Base-by-base conservation (phyloP, 2,113 vertebrate species). In the Turnix velox region DNA sequence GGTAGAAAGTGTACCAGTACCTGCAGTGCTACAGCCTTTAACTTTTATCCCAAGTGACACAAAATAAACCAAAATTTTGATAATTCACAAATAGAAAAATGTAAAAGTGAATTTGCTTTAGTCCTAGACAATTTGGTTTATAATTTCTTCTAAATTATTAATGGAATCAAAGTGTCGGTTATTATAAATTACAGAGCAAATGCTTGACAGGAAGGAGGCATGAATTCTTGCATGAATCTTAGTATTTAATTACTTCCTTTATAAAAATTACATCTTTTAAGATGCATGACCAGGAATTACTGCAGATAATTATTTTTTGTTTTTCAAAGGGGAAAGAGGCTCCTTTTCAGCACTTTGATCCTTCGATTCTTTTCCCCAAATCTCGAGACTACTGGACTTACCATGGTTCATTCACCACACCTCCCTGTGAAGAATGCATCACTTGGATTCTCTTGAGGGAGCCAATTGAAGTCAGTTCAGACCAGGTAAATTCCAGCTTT, bases 341-440 rank as follows among this genome's bases (percentile, higher is more conserved):
- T 25, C 90, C 98, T 57, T 99, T 99, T 76, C 66, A 66, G 4
- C 91, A 97, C 89, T 99, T 99, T 12, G 97, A 99, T 96, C 99
- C 99, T 2, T 79, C 98, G 4, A 94, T 97, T 81, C 97, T 99
- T 94, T 99, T 99, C 69, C 99, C 99, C 1, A 59, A 94, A 61
- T 98, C 97, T 90, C 98, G 99, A 10, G 98, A 98, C 95, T 99
- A 99, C 96, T 99, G 98, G 98, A 99, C 98, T 1, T 99, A 99
- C n/a, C 98, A 98, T 0, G 99, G 99, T 54, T 99, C 99, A 0
- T 98, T 99, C 97, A 99, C 99, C 88, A 99, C 99, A 0, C 99
- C 99, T 2, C 99, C 99, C 57, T 98, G 99, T 48, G 98, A 98
- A 77, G 99, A 99, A 92, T 99, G 99, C 81, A 99, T 99, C 43